Evolutionary conservation across 2,797 vertebrate genomes (phyloP), one percentile per base, ranked within the genome.

Genomic region (Trachurus trachurus): DNA sequence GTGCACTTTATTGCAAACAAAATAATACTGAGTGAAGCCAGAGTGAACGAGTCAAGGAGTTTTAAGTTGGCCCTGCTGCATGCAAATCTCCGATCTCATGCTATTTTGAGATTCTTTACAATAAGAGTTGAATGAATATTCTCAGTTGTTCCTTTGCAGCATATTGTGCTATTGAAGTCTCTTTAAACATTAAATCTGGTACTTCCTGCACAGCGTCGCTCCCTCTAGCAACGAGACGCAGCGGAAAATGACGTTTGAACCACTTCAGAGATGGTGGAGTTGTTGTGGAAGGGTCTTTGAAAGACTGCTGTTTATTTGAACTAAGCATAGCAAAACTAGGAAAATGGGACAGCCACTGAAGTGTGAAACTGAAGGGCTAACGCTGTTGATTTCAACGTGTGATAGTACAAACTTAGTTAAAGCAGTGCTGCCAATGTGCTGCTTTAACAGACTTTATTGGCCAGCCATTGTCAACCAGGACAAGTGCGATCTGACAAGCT

Each of bases 371-470:
- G 67, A 66, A 37, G 59, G 47, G 17, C 39, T 65, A 66, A 60
- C 66, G 62, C 74, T 76, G 61, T 53, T 78, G 44, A 72, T 74
- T 87, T 78, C 8, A 79, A 37, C 19, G 66, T 82, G 80, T 50
- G 63, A 76, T 66, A 80, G 57, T 42, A 65, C 40, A 64, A 61
- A 72, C 59, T 66, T 34, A 16, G 57, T 44, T 58, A 77, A 84
- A 67, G 10, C 50, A 0, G 26, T 22, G 56, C 76, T 45, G 57
- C 68, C 63, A 74, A 29, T 71, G 47, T 58, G 57, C 44, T 60
- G 63, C 65, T 78, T 81, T 53, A 83, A 66, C 74, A 73, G 71
- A 66, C 63, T 76, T 83, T 57, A 77, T 76, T 71, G 50, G 50
- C 66, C 65, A 57, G 50, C 66, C 62, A 59, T 80, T 80, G 66